A percentile compares a stretch with the other conserved stretches of the same genome.
Evolutionary conservation across 2,797 vertebrate species (phyloP).

Genomic region (Phoebastria nigripes): DNA sequence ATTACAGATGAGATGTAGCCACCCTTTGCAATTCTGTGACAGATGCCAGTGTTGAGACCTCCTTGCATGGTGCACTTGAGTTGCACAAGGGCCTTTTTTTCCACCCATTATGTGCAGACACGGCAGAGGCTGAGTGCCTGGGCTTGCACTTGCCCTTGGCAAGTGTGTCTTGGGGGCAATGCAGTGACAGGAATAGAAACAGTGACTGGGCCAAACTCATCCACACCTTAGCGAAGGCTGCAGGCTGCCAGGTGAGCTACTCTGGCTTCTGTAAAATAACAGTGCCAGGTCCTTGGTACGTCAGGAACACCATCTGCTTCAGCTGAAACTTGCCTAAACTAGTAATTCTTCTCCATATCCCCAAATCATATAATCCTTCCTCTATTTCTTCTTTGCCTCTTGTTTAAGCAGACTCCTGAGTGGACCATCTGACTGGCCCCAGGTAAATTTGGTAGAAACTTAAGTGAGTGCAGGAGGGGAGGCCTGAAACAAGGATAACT

Average conservation of each 20-base stretch:
- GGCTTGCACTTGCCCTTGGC: not conserved
- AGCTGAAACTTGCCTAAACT: not conserved
- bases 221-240: not conserved
- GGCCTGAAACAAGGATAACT: not conserved
- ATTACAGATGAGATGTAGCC: not conserved
- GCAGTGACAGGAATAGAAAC: not conserved
- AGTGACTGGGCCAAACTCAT: not conserved
- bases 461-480: rapidly evolving
- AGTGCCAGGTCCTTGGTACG: not conserved
- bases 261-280: not conserved
- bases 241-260: not conserved
- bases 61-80: not conserved
- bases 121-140: not conserved
- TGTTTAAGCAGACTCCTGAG: not conserved
- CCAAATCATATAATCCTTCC: not conserved
- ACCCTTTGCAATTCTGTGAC: not conserved
- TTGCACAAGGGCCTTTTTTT: not conserved
- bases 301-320: not conserved
- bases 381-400: not conserved
- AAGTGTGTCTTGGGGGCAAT: not conserved
- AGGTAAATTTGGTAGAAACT: not conserved
- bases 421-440: not conserved
- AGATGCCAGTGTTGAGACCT: not conserved
- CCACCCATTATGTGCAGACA: not conserved
- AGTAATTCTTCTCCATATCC: not conserved